phyloP scores from a whole-genome alignment of 2,888 invertebrate genomes.

The Gerosis bhagava region DNA sequence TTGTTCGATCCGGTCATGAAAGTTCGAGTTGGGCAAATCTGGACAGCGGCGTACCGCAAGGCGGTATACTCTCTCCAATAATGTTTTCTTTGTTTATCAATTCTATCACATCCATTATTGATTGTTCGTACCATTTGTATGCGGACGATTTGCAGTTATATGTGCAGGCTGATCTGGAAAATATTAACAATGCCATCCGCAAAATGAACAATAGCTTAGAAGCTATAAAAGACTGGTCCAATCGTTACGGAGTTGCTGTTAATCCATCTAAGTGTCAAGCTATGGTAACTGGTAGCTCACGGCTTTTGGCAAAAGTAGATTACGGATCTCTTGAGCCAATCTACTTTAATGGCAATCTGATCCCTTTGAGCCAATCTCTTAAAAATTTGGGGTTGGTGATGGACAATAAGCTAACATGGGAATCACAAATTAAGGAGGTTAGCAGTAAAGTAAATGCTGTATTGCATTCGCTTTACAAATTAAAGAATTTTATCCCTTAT shows the following conservation, averaged over 20 bases:
- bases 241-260: not conserved
- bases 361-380: not conserved
- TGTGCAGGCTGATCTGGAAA: not conserved
- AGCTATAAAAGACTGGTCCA: not conserved
- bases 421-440: not conserved
- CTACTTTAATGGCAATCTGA: not conserved
- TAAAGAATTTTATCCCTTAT: not conserved
- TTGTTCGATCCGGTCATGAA: not conserved
- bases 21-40: not conserved
- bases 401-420: not conserved
- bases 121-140: conserved; percentile 2
- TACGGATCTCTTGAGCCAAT: not conserved
- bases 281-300: not conserved
- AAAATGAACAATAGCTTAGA: not conserved
- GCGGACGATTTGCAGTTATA: conserved; percentile 2
- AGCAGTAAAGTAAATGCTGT: not conserved
- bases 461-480: not conserved
- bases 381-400: not conserved
- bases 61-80: not conserved
- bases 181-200: not conserved
- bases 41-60: not conserved
- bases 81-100: not conserved
- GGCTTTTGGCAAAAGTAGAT: not conserved
- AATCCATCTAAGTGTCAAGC: not conserved
- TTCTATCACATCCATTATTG: not conserved